These are phyloP conservation scores for Diglossa brunneiventris DNA, from an alignment of 2,113 vertebrate genomes.

Conservation along the genomic window DNA sequence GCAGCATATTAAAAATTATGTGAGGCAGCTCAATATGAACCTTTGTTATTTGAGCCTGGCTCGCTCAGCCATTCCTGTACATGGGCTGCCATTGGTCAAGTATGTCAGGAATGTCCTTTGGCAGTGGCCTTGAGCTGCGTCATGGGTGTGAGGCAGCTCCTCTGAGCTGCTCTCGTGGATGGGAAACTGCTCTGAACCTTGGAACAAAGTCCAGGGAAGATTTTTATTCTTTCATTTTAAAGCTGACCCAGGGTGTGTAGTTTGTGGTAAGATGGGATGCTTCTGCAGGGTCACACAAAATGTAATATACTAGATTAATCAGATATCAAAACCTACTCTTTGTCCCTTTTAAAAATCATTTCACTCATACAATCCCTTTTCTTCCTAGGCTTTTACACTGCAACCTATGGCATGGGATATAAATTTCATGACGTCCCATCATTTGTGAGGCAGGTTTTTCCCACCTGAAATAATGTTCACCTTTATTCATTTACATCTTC, in stretches of 20 bases:
- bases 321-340: neutral
- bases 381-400: neutral
- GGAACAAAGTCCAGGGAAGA: neutral
- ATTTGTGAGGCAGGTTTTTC: neutral
- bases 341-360: neutral
- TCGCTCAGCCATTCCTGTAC: neutral
- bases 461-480: neutral
- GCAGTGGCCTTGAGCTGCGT: conserved; percentile 4
- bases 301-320: neutral
- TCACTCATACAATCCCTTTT: neutral
- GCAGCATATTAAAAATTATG: conserved; percentile 8
- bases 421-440: accelerated
- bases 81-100: conserved; percentile 25
- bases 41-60: conserved; percentile 46
- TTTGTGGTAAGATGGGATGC: neutral
- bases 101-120: conserved; percentile 60
- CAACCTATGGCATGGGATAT: neutral
- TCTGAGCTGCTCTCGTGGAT: neutral
- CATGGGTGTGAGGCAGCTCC: neutral
- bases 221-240: neutral
- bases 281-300: neutral
- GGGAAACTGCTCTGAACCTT: neutral
- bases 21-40: conserved; percentile 8
- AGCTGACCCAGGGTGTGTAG: neutral
- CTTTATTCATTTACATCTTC: neutral